These are phyloP conservation scores for Sphenodon punctatus DNA, from an alignment of 2,797 vertebrate species.

Conservation along the genomic window DNA sequence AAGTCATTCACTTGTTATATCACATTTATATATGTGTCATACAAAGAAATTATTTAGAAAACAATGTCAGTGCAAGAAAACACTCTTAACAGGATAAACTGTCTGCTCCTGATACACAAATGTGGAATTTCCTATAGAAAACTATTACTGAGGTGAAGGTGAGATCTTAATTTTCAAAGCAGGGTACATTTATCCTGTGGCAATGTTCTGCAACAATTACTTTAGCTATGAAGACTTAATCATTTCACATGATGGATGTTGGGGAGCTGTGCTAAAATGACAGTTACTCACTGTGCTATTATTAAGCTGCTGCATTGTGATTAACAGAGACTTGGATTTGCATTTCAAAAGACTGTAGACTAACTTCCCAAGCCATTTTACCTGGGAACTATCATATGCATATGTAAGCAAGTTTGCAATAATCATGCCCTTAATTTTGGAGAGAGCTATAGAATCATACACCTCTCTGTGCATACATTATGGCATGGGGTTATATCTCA, in stretches of 20 bases:
- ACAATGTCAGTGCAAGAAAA: neutral
- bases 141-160: neutral
- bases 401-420: neutral
- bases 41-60: neutral
- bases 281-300: neutral
- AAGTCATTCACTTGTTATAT: neutral
- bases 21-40: neutral
- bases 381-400: neutral
- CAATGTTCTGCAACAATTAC: neutral
- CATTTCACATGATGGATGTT: neutral
- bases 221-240: neutral
- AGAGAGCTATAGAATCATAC: neutral
- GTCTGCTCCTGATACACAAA: neutral
- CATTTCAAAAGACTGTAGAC: neutral
- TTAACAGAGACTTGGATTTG: neutral
- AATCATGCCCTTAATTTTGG: neutral
- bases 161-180: neutral
- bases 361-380: neutral
- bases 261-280: neutral
- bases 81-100: neutral
- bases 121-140: too few relatives aligned
- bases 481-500: rapidly evolving
- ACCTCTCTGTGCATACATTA: rapidly evolving
- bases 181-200: neutral
- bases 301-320: neutral